Conservation (phyloP, 2,888 invertebrate species). For the Pristionchus arcanus region DNA sequence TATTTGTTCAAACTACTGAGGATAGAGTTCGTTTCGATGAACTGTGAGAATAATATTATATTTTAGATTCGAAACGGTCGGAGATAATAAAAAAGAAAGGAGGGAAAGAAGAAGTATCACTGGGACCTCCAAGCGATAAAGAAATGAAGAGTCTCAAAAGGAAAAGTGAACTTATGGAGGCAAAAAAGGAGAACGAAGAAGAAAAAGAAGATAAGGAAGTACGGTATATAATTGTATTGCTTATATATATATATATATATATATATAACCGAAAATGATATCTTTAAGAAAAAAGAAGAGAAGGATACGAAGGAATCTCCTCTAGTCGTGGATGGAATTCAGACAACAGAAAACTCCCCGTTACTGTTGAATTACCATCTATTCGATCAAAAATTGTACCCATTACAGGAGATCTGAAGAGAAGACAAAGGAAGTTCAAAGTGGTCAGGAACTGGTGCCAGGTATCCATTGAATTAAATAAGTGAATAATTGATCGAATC, state of each 20-base stretch:
- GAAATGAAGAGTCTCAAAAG: conserved; percentile 41
- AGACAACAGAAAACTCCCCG: conserved; percentile 31
- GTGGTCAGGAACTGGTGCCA: conserved; percentile 28
- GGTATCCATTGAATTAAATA: neutral
- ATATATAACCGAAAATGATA: too few relatives aligned
- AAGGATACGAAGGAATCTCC: conserved; percentile 27
- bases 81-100: neutral
- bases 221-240: neutral
- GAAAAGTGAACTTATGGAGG: conserved; percentile 7
- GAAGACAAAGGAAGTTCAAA: neutral
- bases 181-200: conserved; percentile 5
- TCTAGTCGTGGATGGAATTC: conserved; percentile 4
- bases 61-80: neutral
- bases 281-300: neutral
- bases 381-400: neutral
- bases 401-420: conserved; percentile 22
- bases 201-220: conserved; percentile 39
- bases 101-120: neutral
- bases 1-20: neutral
- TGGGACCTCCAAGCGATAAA: conserved; percentile 28
- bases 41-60: neutral
- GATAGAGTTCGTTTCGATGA: neutral
- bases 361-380: neutral
- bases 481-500: neutral
- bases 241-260: too few relatives aligned